A percentile compares a stretch with the other conserved stretches of the same genome.
Evolutionary conservation across 2,113 vertebrate species (phyloP).

Genomic region (Nanorana parkeri): DNA sequence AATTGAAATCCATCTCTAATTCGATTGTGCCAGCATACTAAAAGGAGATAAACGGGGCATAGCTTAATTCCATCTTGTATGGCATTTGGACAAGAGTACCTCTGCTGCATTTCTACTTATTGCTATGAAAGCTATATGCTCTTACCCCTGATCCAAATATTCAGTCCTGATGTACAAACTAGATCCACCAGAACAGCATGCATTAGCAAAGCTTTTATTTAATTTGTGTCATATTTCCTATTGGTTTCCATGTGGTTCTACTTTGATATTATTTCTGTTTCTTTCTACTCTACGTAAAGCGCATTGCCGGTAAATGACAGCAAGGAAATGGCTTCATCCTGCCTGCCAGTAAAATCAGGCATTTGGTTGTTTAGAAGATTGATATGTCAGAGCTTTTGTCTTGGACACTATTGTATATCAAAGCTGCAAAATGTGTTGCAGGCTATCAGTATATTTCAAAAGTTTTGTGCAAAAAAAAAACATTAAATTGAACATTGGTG

Average conservation of each 20-base stretch:
- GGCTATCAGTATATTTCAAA: conserved; percentile 53
- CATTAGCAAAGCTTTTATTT: background rate
- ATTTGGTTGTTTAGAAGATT: conserved; percentile 57
- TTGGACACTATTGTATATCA: conserved; percentile 52
- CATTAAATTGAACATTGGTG: conserved; percentile 53
- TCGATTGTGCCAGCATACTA: no score
- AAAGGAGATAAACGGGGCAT: no score
- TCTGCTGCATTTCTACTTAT: background rate
- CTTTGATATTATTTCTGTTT: conserved; percentile 14
- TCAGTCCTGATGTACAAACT: background rate
- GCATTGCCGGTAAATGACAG: conserved; percentile 50
- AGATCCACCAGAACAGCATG: background rate
- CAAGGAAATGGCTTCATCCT: conserved; percentile 57
- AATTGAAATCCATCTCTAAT: no score
- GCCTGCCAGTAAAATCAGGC: conserved; percentile 27
- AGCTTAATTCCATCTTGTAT: no score
- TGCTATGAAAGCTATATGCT: background rate
- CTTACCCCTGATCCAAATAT: background rate
- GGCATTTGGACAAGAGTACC: no score
- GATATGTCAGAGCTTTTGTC: conserved; percentile 43
- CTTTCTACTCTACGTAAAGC: conserved; percentile 30
- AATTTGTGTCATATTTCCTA: background rate
- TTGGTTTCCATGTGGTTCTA: background rate
- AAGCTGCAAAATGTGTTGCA: conserved; percentile 42
- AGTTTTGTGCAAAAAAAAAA: conserved; percentile 33